Base-by-base conservation (phyloP, 2,797 vertebrate genomes). In the Hydrocynus forskahlii region DNA sequence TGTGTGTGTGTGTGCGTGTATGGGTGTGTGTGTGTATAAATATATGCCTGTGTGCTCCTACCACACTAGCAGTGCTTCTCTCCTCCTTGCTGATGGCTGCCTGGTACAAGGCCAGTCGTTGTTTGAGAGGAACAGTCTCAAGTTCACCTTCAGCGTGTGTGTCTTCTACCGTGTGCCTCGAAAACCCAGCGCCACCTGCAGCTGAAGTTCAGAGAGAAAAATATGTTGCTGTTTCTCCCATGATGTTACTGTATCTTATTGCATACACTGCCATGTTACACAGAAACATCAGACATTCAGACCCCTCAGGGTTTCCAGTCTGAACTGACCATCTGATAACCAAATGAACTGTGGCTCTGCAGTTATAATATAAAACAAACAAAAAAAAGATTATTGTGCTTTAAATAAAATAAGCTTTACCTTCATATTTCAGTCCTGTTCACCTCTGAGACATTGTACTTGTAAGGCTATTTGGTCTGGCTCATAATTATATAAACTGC, bases 71-170 rank as follows among this genome's bases (percentile, higher is more conserved):
- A 64, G 88, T 76, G 79, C 79, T 89, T 84, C 89, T 87, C 50
- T 95, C 94, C 62, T 89, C 94, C 89, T 92, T 93, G 59, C 94
- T 96, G 83, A 95, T 90, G 9, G 97, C 97, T 45, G 92, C 94
- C 88, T 98, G 96, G 86, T 99, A 98, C 91, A 95, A 92, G 0
- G 95, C 97, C 95, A 98, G 92, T 40, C 97, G 92, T 86, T 99
- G 96, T 87, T 96, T 97, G 83, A 98, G 89, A 2, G 97, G 95
- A 80, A 96, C 89, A 13, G 88, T 86, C 85, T 96, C 92, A 4
- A 57, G 62, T 57, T 86, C 86, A 60, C 79, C 83, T 78, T 91
- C 93, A 43, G 94, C 90, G 0, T 70, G 23, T 63, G 89, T 84
- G 45, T 94, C 94, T 80, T 83, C 38, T 75, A 79, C 12, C 62